Evolutionary conservation across 2,888 invertebrate species (phyloP), one percentile per base, ranked within the genome.

Genomic region (Parnassius apollo): DNA sequence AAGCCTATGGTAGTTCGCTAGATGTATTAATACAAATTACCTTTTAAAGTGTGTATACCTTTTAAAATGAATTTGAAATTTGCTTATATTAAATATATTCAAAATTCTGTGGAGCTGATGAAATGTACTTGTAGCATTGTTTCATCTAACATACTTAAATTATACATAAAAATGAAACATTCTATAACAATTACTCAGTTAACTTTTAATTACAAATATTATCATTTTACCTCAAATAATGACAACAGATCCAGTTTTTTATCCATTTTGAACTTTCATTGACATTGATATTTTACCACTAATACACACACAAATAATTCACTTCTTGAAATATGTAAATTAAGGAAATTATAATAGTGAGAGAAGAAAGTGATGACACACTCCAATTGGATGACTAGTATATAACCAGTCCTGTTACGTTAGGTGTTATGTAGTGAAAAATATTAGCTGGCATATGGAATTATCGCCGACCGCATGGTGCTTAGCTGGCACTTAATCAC

Each of bases 211-310:
- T 35, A 7, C 7, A 46, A 51, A 44, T 44, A 22, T n/a, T 46
- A 22, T 42, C 22, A 59, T 82, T 18, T 18, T 91, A 92, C 92
- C 92, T 92, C 92, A 72, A 92, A 84, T 59, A 92, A 74, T 13
- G 92, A 91, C 78, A 92, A 78, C 61, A 92, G 76, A 75, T 92
- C 92, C 83, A 92, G 74, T 82, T 89, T 92, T 80, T 81, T 90
- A 86, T 91, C 91, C 92, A 91, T 91, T 73, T 88, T 66, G 71
- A 66, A 74, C 74, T 75, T 76, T 77, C 71, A 76, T 68, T 75
- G 70, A 72, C 78, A 80, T 80, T 69, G 73, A 77, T 75, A 65
- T 81, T 81, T 81, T 72, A 66, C 67, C 69, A 81, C 80, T 72
- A 79, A 76, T 73, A 75, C 71, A 73, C 73, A 60, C 72, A 81